Percentiles rank a stretch among this genome's conserved stretches.
Evolutionary conservation across 1,140 invertebrate species (phyloP).

Genomic region (Euura saliciscinereae): DNA sequence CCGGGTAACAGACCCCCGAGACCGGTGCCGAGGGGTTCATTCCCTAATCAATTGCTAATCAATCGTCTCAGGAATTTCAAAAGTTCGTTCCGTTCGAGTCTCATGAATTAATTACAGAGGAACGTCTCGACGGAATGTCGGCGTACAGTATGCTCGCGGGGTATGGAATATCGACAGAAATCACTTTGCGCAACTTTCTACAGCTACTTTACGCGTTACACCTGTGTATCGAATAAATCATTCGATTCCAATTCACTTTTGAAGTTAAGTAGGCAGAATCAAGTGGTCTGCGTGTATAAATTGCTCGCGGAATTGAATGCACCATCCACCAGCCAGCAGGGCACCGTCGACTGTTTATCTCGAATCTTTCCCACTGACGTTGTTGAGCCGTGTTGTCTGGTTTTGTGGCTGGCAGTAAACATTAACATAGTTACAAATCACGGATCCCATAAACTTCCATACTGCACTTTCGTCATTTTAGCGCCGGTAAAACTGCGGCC

Average conservation of each 20-base stretch:
- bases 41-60: slow-evolving; percentile 5
- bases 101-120: no score
- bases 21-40: background rate
- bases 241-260: slow-evolving; percentile 6
- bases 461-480: slow-evolving; percentile 4
- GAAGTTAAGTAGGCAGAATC: background rate
- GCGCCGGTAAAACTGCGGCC: background rate
- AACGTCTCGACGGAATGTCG: no score
- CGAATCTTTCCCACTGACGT: slow-evolving; percentile 36
- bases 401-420: slow-evolving; percentile 16
- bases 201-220: background rate
- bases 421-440: slow-evolving; percentile 14
- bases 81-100: no score
- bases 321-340: slow-evolving; percentile 24
- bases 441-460: slow-evolving; percentile 8
- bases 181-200: background rate
- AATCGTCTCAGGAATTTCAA: background rate
- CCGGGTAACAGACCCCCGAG: background rate
- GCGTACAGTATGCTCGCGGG: no score
- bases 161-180: no score
- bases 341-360: slow-evolving; percentile 29
- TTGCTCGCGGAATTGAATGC: background rate
- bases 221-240: slow-evolving; percentile 5
- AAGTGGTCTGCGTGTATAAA: no score
- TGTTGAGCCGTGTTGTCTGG: slow-evolving; percentile 30